A percentile compares a stretch with the other conserved stretches of the same genome.
Conservation (phyloP, 2,888 invertebrate genomes). For the Cerceris ruficornis region DNA sequence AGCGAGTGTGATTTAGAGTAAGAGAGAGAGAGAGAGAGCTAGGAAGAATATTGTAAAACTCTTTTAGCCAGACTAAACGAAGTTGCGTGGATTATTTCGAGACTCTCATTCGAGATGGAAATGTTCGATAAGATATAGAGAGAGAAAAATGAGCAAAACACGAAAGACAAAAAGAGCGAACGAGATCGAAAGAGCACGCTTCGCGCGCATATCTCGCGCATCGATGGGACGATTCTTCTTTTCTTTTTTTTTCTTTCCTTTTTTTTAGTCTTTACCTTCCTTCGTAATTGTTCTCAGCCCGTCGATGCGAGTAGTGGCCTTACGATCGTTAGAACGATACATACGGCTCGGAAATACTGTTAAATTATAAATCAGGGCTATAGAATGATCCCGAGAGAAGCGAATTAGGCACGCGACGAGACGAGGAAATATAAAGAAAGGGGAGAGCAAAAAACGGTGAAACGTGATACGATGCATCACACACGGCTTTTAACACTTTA, state of each 20-base stretch:
- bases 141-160: not conserved
- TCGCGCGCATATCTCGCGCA: not conserved
- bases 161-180: not conserved
- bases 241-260: not conserved
- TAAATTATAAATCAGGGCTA: not conserved
- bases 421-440: not conserved
- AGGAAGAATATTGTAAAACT: too few relatives aligned
- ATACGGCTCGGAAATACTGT: not conserved
- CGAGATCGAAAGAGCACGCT: not conserved
- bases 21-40: too few relatives aligned
- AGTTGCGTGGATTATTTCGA: too few relatives aligned
- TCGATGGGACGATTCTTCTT: not conserved
- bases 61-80: too few relatives aligned
- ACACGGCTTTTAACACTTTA: too few relatives aligned
- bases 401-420: not conserved
- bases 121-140: too few relatives aligned
- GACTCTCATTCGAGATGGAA: too few relatives aligned
- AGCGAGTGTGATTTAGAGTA: not conserved
- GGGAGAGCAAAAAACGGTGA: too few relatives aligned
- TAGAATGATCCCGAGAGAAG: not conserved
- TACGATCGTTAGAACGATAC: conserved; percentile 4
- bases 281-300: too few relatives aligned
- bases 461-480: too few relatives aligned
- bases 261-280: not conserved
- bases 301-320: conserved; percentile 4